A percentile compares a stretch with the other conserved stretches of the same genome.
Conservation (phyloP, 2,113 vertebrate genomes). For the Orycteropus afer region DNA sequence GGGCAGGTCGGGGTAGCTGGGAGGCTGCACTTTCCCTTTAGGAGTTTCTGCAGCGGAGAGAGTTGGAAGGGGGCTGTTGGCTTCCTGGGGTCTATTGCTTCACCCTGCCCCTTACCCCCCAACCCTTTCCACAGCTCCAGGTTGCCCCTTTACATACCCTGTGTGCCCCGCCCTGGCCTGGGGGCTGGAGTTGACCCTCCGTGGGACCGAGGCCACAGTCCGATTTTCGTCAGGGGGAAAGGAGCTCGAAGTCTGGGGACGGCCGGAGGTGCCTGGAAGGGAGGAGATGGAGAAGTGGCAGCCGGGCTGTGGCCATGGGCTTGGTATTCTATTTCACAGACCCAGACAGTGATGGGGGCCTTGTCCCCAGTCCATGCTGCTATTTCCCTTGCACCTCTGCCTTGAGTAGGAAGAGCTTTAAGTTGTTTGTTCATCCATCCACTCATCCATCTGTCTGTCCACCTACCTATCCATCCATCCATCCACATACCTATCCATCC, state of each 20-base stretch:
- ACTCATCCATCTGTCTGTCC: rapidly evolving
- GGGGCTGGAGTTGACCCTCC: neutral
- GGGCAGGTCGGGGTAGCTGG: neutral
- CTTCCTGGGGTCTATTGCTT: neutral
- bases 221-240: conserved; percentile 40
- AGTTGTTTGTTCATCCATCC: neutral
- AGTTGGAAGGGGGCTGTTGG: neutral
- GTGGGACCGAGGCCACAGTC: neutral
- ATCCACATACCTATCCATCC: rapidly evolving
- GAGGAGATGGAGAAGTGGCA: neutral
- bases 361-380: neutral
- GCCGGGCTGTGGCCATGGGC: neutral
- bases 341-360: too few relatives aligned
- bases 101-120: rapidly evolving
- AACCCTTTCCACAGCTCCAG: neutral
- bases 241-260: conserved; percentile 63
- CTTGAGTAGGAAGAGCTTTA: neutral
- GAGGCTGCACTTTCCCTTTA: neutral
- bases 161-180: neutral
- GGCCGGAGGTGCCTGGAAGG: conserved; percentile 28
- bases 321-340: neutral
- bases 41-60: conserved; percentile 29
- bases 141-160: conserved; percentile 12
- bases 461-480: neutral
- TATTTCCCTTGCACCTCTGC: neutral